Conservation (phyloP, 2,797 vertebrate species). For the Myoxocephalus aenaeus region DNA sequence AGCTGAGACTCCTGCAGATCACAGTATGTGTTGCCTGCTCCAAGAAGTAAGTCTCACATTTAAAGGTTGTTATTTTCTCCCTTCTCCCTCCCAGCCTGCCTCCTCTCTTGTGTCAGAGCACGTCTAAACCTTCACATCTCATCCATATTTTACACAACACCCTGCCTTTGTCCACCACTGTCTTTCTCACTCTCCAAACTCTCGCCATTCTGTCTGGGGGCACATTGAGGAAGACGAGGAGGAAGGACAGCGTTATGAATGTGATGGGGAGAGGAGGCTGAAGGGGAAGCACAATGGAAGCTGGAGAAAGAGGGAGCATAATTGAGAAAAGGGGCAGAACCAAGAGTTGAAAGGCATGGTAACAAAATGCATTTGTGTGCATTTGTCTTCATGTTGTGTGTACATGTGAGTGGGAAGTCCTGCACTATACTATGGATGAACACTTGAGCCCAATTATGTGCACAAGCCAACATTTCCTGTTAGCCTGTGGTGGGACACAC, state of each 20-base stretch:
- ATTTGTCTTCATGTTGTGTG: neutral
- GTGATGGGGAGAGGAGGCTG: constrained; percentile 22
- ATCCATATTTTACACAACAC: constrained; percentile 47
- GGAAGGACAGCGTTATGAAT: constrained; percentile 10
- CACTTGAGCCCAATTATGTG: constrained; percentile 52
- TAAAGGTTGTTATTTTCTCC: constrained; percentile 16
- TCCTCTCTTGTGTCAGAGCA: constrained; percentile 1
- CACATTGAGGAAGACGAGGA: neutral
- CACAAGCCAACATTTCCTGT: constrained; percentile 27
- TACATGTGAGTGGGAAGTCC: neutral
- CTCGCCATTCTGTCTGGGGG: constrained; percentile 7
- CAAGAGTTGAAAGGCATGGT: neutral
- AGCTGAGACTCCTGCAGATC: constrained; percentile 15
- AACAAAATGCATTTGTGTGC: constrained; percentile 10
- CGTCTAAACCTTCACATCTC: constrained; percentile 27
- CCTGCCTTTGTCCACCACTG: constrained; percentile 21
- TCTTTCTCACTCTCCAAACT: constrained; percentile 25
- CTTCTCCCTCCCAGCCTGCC: neutral
- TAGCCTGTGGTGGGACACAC: neutral
- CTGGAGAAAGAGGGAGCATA: constrained; percentile 1
- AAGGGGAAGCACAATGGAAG: constrained; percentile 7
- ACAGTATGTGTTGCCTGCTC: constrained; percentile 18
- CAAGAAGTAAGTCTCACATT: constrained; percentile 24
- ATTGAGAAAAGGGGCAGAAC: constrained; percentile 1
- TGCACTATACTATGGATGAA: constrained; percentile 25